phyloP scores from a whole-genome alignment of 1,140 invertebrate species.

The Agrilus planipennis region DNA sequence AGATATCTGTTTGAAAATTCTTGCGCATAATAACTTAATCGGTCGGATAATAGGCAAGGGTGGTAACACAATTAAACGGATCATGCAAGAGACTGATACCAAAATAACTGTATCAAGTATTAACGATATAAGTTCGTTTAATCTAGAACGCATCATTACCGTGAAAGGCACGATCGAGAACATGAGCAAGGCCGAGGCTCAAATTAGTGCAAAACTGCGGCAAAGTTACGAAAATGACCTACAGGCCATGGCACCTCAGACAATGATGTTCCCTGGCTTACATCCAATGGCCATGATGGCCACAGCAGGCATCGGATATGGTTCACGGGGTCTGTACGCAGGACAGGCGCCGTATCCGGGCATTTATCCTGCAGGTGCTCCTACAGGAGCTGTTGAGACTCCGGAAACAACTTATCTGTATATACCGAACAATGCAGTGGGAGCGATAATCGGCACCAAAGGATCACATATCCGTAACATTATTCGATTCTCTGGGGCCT shows the following conservation, averaged over 20 bases:
- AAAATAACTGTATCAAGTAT: constrained; percentile 95
- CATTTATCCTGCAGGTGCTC: constrained; percentile 38
- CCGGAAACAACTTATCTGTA: constrained; percentile 88
- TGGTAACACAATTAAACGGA: constrained; percentile 92
- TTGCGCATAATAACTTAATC: constrained; percentile 95
- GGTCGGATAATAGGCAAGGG: constrained; percentile 95
- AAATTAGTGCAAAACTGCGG: constrained; percentile 88
- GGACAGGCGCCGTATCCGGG: constrained; percentile 43
- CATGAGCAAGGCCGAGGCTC: constrained; percentile 86
- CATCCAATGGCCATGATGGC: constrained; percentile 96
- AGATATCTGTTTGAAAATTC: constrained; percentile 86
- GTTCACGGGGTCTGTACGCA: constrained; percentile 43
- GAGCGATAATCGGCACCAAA: constrained; percentile 94
- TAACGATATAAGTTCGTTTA: constrained; percentile 87
- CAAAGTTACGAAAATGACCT: constrained; percentile 95
- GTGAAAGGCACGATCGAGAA: constrained; percentile 72
- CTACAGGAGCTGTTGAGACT: constrained; percentile 39
- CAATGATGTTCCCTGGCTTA: constrained; percentile 88
- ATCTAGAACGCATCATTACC: constrained; percentile 90
- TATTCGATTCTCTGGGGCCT: constrained; percentile 89
- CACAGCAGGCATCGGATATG: constrained; percentile 63
- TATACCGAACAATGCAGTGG: constrained; percentile 94
- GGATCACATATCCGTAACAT: constrained; percentile 94
- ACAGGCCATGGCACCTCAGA: constrained; percentile 66
- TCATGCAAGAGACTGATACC: constrained; percentile 96